Percentiles rank a stretch among this genome's conserved stretches.
Conservation (phyloP, 2,888 invertebrate genomes). For the Erpobdella octoculata region DNA sequence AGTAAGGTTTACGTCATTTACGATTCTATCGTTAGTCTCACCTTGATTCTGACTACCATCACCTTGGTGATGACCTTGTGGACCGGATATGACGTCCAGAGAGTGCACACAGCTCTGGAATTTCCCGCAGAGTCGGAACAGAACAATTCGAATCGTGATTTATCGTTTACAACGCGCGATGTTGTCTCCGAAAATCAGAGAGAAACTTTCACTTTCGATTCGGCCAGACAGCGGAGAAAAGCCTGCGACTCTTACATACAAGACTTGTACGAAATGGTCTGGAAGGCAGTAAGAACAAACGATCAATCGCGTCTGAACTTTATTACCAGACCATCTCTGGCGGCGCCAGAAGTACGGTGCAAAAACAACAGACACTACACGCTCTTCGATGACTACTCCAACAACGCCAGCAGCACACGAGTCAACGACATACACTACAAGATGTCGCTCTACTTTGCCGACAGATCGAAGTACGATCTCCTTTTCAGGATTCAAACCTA, state of each 20-base stretch:
- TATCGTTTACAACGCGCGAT: too few species aligned
- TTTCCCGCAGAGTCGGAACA: too few species aligned
- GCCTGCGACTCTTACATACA: neutral
- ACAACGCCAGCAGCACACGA: neutral
- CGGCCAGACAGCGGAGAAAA: neutral
- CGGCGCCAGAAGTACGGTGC: too few species aligned
- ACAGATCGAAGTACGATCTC: neutral
- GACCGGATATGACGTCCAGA: neutral
- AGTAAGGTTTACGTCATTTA: neutral
- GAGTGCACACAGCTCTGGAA: too few species aligned
- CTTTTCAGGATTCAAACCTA: neutral
- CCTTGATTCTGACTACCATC: neutral
- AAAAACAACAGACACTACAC: too few species aligned
- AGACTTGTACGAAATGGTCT: neutral
- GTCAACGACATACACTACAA: neutral
- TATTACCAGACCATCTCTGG: too few species aligned
- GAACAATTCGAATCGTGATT: too few species aligned
- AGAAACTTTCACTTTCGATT: too few species aligned
- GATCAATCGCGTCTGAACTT: too few species aligned
- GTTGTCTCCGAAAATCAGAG: too few species aligned
- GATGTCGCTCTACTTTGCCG: neutral
- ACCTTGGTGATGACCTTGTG: constrained; percentile 1
- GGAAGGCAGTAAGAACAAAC: too few species aligned
- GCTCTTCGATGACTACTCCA: neutral
- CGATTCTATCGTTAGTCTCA: neutral